Evolutionary conservation across 2,113 vertebrate genomes (phyloP).

Genomic region (Aramus guarauna): DNA sequence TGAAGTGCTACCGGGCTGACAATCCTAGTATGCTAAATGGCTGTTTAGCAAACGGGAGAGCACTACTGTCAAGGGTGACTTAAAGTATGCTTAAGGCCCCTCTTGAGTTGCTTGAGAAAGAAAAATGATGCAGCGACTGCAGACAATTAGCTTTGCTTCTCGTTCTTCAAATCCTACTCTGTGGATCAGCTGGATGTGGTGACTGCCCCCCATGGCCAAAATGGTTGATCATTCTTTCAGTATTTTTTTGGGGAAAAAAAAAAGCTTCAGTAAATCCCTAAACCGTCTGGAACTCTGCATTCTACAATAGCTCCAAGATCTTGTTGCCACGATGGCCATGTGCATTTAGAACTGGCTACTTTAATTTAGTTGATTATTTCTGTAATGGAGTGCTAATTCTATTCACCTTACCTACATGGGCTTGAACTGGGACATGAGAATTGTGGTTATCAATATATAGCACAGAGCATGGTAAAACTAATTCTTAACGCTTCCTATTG

Average conservation of each 20-base stretch:
- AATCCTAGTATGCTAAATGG: neutral
- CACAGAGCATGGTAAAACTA: neutral
- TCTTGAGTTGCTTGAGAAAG: neutral
- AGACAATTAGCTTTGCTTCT: neutral
- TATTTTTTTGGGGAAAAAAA: neutral
- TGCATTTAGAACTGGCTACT: neutral
- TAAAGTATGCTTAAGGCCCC: neutral
- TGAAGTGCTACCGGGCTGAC: neutral
- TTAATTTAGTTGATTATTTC: neutral
- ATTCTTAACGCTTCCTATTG: neutral
- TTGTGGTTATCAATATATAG: neutral
- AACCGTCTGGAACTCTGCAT: neutral
- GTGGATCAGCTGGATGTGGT: neutral
- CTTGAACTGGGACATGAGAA: neutral
- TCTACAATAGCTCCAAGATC: neutral
- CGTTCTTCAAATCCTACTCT: neutral
- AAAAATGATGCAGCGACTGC: neutral
- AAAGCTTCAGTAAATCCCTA: neutral
- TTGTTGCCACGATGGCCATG: neutral
- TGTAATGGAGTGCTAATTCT: neutral
- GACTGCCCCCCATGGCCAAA: fast-evolving
- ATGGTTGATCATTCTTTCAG: neutral
- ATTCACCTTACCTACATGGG: neutral
- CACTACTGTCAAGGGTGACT: neutral
- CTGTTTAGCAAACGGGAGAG: neutral